Base-by-base conservation (phyloP, 2,113 vertebrate species). In the Parotia lawesii region DNA sequence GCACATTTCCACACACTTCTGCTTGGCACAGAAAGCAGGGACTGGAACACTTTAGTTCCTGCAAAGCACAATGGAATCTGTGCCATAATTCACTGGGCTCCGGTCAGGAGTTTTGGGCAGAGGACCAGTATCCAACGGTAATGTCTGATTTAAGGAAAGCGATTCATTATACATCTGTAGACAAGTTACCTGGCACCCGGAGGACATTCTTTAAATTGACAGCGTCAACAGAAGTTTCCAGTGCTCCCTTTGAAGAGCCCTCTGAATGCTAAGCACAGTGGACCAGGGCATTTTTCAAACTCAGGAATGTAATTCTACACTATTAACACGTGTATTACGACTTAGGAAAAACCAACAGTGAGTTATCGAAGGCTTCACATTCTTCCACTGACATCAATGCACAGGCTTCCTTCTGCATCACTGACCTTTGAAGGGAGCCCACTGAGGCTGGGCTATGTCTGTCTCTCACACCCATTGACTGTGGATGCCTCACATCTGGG, bases 1-100 rank as follows among this genome's bases (percentile, higher is more conserved):
- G 73, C 88, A 92, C 64, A 77, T 94, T 95, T 95, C 81, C 85
- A 93, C 89, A 86, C 51, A 74, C 57, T 93, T 84, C 80, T 91
- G 81, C 82, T 96, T 96, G 90, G 90, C 78, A 0, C 42, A 77
- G 79, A 74, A 77, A 94, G 35, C 6, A 2, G 31, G 19, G 82
- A 90, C 75, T 95, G 87, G 89, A 96, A 90, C 0, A 0, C 80
- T 85, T 86, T 53, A 65, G 76, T 67, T 96, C 89, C 94, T 87
- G 78, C 80, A 93, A 90, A 93, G 96, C 65, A 78, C 94, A 85
- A 72, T 74, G 79, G 87, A 96, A 94, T 93, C 77, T n/a, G 48
- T 35, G 74, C 86, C 94, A 94, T 87, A 89, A 97, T 56, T 90
- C 78, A 88, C 35, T 76, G 3, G 35, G 58, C 72, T 50, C 42